phyloP scores from a whole-genome alignment of 2,888 invertebrate species.

The Automeris io region DNA sequence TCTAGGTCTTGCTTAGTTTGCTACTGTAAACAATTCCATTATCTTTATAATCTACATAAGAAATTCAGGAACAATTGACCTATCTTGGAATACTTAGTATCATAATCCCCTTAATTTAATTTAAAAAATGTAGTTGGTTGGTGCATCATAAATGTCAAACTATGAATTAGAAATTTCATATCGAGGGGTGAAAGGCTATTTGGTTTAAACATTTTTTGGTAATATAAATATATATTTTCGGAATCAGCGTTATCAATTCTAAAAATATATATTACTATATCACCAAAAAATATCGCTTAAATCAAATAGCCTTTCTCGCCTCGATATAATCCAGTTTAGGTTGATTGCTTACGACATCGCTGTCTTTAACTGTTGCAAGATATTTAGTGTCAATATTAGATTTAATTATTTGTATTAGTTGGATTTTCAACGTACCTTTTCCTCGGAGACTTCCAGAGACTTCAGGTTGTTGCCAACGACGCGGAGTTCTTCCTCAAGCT shows the following conservation, averaged over 20 bases:
- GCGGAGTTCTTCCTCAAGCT: constrained; percentile 99
- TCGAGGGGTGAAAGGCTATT: too few species aligned
- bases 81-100: neutral
- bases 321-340: too few species aligned
- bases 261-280: too few species aligned
- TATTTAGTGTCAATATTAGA: too few species aligned
- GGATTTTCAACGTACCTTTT: constrained; percentile 87
- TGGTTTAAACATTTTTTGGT: too few species aligned
- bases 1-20: neutral
- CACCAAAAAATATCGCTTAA: too few species aligned
- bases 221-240: too few species aligned
- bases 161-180: neutral
- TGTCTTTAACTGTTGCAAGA: too few species aligned
- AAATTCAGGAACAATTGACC: neutral
- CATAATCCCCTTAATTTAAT: neutral
- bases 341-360: too few species aligned
- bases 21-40: neutral
- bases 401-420: too few species aligned
- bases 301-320: too few species aligned
- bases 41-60: neutral
- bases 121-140: constrained; percentile 36
- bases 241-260: too few species aligned
- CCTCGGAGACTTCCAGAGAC: constrained; percentile 99
- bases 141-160: constrained; percentile 48
- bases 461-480: constrained; percentile 99